These are phyloP conservation scores for Pseudomugil tenellus DNA, from an alignment of 2,797 vertebrate genomes.

Conservation along the genomic window DNA sequence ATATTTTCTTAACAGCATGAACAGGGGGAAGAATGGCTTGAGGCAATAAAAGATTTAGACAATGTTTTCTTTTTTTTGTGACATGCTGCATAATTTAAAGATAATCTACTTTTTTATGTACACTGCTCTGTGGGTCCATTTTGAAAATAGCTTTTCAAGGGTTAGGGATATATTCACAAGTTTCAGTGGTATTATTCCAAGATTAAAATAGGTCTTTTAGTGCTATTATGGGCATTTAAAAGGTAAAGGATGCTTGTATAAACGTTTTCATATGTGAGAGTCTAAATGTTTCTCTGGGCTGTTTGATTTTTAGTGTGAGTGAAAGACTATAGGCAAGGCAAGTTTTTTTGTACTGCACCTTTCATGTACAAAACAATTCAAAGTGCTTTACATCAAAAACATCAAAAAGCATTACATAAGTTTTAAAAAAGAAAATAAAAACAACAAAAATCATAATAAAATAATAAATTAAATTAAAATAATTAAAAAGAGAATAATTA, in stretches of 20 bases:
- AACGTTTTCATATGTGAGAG: background rate
- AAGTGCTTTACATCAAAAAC: too few relatives aligned
- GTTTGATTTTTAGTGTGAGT: too few relatives aligned
- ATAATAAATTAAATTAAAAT: too few relatives aligned
- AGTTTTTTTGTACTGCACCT: too few relatives aligned
- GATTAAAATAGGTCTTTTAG: slow-evolving; percentile 14
- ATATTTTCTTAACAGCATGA: slow-evolving; percentile 20
- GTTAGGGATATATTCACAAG: slow-evolving; percentile 30
- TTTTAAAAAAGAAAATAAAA: too few relatives aligned
- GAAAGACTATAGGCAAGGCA: too few relatives aligned
- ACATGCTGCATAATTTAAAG: slow-evolving; percentile 39
- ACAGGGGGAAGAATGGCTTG: slow-evolving; percentile 11
- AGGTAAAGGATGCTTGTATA: slow-evolving; percentile 9
- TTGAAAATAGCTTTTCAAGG: slow-evolving; percentile 32
- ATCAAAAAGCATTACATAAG: too few relatives aligned
- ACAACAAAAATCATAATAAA: too few relatives aligned
- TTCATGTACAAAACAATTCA: too few relatives aligned
- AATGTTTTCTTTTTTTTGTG: slow-evolving; percentile 14
- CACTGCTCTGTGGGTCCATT: slow-evolving; percentile 39
- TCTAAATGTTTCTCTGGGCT: background rate
- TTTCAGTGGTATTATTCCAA: slow-evolving; percentile 18
- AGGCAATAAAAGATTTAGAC: slow-evolving; percentile 26
- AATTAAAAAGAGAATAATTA: too few relatives aligned
- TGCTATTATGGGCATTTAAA: slow-evolving; percentile 7
- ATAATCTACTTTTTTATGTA: slow-evolving; percentile 20